Evolutionary conservation across 2,113 vertebrate genomes (phyloP).

Genomic region (Symphodus melops): DNA sequence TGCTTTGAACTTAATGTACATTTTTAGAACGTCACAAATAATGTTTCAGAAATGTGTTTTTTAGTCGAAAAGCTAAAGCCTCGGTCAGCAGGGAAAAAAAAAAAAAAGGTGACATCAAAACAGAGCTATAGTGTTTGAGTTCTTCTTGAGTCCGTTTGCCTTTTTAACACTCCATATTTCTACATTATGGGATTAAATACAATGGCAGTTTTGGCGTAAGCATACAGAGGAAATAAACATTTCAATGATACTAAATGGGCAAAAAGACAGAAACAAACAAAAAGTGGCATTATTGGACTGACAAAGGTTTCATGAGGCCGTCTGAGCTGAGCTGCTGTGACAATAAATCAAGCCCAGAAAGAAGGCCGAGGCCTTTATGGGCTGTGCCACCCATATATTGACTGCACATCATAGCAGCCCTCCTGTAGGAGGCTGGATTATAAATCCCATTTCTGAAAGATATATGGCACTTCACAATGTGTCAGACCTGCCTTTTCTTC

Average conservation of each 20-base stretch:
- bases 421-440: constrained; percentile 61
- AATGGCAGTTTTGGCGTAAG: not conserved
- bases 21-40: constrained; percentile 1
- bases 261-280: constrained; percentile 66
- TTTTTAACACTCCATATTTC: not conserved
- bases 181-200: not conserved
- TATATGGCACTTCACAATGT: constrained; percentile 60
- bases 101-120: not conserved
- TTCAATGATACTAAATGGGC: not conserved
- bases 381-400: constrained; percentile 83
- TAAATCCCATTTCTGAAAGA: constrained; percentile 73
- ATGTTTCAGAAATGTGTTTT: not conserved
- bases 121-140: too few relatives aligned
- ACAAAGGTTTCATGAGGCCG: constrained; percentile 86
- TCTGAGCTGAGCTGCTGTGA: constrained; percentile 77
- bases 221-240: not conserved
- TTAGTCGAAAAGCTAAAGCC: not conserved
- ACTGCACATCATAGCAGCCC: constrained; percentile 73
- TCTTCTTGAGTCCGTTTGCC: not conserved
- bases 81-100: not conserved
- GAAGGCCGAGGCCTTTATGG: constrained; percentile 84
- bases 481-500: constrained; percentile 41
- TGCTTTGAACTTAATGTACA: not conserved
- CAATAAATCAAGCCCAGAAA: constrained; percentile 86
- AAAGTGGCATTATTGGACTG: constrained; percentile 84